phyloP scores from a whole-genome alignment of 1,140 invertebrate genomes.

The Saccostrea glomerata region DNA sequence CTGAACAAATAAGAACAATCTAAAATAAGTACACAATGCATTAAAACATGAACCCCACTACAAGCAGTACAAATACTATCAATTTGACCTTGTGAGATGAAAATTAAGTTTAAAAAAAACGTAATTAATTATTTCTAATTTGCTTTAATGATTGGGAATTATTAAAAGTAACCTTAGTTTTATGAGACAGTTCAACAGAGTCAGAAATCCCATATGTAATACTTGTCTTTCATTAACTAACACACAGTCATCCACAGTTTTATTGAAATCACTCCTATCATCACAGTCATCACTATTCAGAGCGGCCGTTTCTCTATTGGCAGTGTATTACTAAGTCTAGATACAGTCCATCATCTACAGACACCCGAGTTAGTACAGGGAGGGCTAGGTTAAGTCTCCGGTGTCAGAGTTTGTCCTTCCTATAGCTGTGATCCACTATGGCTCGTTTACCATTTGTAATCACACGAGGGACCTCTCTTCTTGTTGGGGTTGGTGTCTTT shows the following conservation, averaged over 20 bases:
- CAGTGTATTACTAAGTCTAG: background rate
- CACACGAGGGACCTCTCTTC: slow-evolving; percentile 65
- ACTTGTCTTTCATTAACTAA: background rate
- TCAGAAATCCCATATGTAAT: too few species aligned
- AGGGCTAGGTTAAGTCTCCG: background rate
- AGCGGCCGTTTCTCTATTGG: background rate
- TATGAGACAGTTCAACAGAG: too few species aligned
- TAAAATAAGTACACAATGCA: too few species aligned
- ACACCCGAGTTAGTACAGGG: background rate
- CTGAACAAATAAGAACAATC: too few species aligned
- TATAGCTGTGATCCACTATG: slow-evolving; percentile 61
- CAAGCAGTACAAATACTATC: too few species aligned
- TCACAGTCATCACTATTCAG: slow-evolving; percentile 7
- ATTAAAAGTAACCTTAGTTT: too few species aligned
- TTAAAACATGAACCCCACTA: too few species aligned
- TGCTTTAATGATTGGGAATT: too few species aligned
- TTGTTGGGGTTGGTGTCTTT: slow-evolving; percentile 65
- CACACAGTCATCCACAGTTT: background rate
- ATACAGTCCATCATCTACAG: background rate
- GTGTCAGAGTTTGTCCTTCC: slow-evolving; percentile 65
- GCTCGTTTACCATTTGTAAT: slow-evolving; percentile 64
- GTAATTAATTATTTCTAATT: too few species aligned
- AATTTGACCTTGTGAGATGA: too few species aligned
- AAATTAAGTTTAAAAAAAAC: too few species aligned
- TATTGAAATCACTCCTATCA: background rate